Evolutionary conservation across 2,888 invertebrate species (phyloP).

Genomic region (Diplazon laetatorius): DNA sequence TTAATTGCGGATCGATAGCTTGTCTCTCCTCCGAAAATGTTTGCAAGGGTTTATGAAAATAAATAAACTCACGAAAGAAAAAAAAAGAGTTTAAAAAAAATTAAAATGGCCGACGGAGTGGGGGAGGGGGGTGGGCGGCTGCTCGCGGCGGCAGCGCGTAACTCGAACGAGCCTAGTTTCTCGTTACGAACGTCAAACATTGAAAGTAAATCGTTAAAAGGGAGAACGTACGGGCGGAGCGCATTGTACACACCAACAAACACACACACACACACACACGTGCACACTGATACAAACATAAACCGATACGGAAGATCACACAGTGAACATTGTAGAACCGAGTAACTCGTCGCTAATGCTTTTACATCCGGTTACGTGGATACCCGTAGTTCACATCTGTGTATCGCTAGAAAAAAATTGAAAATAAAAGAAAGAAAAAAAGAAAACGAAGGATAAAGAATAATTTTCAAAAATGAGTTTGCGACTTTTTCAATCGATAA

Average conservation of each 20-base stretch:
- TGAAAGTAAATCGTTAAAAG: conserved; percentile 67
- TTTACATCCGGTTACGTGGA: conserved; percentile 41
- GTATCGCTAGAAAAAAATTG: background rate
- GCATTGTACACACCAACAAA: conserved; percentile 35
- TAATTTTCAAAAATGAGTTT: too few species aligned
- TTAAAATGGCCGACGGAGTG: too few species aligned
- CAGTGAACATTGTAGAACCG: conserved; percentile 8
- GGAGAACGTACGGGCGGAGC: conserved; percentile 64
- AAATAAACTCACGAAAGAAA: too few species aligned
- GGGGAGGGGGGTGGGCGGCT: conserved; percentile 47
- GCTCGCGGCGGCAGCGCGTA: conserved; percentile 54
- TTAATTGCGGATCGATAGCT: conserved; percentile 49
- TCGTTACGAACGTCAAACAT: conserved; percentile 67
- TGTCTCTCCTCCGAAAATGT: conserved; percentile 49
- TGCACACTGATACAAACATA: conserved; percentile 4
- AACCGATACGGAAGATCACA: background rate
- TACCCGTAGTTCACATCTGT: conserved; percentile 29
- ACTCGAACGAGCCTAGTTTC: conserved; percentile 61
- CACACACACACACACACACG: conserved; percentile 14
- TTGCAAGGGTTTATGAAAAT: conserved; percentile 46
- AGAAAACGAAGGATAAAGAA: too few species aligned
- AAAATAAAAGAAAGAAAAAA: too few species aligned
- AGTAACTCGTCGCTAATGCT: conserved; percentile 37
- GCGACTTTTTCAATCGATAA: conserved; percentile 14
- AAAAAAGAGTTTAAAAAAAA: conserved; percentile 12